A percentile compares a stretch with the other conserved stretches of the same genome.
Evolutionary conservation across 2,113 vertebrate species (phyloP).

Genomic region (Spilogale gracilis): DNA sequence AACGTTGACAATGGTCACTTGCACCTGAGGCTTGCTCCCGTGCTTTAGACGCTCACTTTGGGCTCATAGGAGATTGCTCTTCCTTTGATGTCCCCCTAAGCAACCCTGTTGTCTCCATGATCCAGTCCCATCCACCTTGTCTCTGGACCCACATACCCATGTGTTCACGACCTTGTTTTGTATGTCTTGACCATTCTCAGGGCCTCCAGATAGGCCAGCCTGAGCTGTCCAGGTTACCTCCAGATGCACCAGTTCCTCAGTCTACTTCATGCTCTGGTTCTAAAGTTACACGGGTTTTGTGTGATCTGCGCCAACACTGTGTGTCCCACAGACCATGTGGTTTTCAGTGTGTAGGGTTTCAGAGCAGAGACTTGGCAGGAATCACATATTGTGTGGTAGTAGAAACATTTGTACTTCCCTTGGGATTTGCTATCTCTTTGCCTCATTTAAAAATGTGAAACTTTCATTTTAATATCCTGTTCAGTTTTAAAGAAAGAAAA

Average conservation of each 20-base stretch:
- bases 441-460: neutral
- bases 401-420: neutral
- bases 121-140: neutral
- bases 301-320: neutral
- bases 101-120: accelerated
- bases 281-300: neutral
- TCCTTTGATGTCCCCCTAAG: neutral
- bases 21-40: neutral
- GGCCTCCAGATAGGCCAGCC: neutral
- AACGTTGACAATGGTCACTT: neutral
- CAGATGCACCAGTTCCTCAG: neutral
- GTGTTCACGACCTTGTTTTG: neutral
- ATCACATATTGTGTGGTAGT: neutral
- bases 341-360: constrained; percentile 16
- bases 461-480: neutral
- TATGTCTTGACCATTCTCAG: neutral
- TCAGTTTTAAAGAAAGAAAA: neutral
- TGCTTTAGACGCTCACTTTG: accelerated
- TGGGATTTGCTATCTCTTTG: neutral
- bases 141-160: neutral
- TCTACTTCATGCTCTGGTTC: neutral
- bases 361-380: constrained; percentile 7
- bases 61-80: accelerated
- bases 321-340: neutral
- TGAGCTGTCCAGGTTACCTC: neutral